Percentiles rank a stretch among this genome's conserved stretches.
phyloP scores from a whole-genome alignment of 2,888 invertebrate genomes.

The Rhamphomyia laevipes region DNA sequence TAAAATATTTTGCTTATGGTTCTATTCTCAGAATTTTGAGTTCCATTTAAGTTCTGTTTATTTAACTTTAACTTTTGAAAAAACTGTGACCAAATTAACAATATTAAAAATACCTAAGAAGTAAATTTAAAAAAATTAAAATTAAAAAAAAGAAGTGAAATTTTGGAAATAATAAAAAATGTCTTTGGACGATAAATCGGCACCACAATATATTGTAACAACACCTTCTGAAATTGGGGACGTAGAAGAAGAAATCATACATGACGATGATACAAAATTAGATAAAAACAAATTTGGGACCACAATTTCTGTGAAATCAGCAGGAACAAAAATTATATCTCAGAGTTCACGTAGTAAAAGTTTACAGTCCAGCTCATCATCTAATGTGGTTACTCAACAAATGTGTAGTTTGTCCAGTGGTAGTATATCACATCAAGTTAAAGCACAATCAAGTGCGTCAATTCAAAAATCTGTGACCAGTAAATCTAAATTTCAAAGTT shows the following conservation, averaged over 20 bases:
- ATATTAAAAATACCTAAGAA: too few relatives aligned
- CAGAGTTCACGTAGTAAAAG: conserved; percentile 32
- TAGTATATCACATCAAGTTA: conserved; percentile 39
- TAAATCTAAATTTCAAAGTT: conserved; percentile 36
- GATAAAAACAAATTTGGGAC: neutral
- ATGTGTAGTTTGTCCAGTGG: conserved; percentile 14
- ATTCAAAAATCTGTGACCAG: conserved; percentile 23
- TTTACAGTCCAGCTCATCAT: conserved; percentile 26
- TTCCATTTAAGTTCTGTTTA: too few relatives aligned
- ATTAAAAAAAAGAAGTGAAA: neutral
- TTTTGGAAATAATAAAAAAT: conserved; percentile 9
- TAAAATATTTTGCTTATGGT: too few relatives aligned
- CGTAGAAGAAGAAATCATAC: conserved; percentile 28
- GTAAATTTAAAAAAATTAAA: too few relatives aligned
- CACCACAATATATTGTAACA: conserved; percentile 34
- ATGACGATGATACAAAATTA: neutral
- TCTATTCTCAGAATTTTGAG: too few relatives aligned
- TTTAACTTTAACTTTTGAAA: too few relatives aligned
- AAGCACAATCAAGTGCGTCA: conserved; percentile 35
- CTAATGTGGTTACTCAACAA: neutral
- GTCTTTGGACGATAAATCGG: conserved; percentile 19
- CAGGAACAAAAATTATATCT: conserved; percentile 23
- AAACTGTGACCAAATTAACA: too few relatives aligned
- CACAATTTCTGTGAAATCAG: conserved; percentile 14
- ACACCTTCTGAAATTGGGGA: conserved; percentile 33